Evolutionary conservation across 2,113 vertebrate species (phyloP).

Genomic region (Ifrita kowaldi): DNA sequence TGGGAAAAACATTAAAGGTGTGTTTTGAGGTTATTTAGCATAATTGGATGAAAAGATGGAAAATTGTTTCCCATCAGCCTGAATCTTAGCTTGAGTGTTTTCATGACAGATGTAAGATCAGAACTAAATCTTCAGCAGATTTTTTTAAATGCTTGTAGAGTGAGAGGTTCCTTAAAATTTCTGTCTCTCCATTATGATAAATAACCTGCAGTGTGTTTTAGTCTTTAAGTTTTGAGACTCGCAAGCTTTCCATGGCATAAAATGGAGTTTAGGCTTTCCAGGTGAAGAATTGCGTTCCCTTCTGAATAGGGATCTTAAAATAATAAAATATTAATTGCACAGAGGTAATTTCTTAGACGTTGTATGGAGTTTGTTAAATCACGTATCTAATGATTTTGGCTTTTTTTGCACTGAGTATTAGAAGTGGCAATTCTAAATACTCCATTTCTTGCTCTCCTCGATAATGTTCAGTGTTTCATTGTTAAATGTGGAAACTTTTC

Average conservation of each 20-base stretch:
- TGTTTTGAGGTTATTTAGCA: background rate
- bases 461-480: background rate
- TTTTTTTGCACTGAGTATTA: background rate
- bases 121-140: background rate
- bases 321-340: background rate
- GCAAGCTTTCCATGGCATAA: background rate
- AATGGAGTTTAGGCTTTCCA: background rate
- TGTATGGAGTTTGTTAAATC: background rate
- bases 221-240: background rate
- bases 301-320: background rate
- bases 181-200: background rate
- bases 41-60: background rate
- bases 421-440: background rate
- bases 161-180: background rate
- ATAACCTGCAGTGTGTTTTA: background rate
- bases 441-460: background rate
- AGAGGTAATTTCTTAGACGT: background rate
- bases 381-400: background rate
- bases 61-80: background rate
- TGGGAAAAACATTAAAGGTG: background rate
- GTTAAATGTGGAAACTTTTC: background rate
- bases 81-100: background rate
- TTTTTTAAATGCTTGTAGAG: background rate
- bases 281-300: background rate
- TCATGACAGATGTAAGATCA: background rate